A percentile compares a stretch with the other conserved stretches of the same genome.
Conservation (phyloP, 2,888 invertebrate genomes). For the Steinernema hermaphroditum region DNA sequence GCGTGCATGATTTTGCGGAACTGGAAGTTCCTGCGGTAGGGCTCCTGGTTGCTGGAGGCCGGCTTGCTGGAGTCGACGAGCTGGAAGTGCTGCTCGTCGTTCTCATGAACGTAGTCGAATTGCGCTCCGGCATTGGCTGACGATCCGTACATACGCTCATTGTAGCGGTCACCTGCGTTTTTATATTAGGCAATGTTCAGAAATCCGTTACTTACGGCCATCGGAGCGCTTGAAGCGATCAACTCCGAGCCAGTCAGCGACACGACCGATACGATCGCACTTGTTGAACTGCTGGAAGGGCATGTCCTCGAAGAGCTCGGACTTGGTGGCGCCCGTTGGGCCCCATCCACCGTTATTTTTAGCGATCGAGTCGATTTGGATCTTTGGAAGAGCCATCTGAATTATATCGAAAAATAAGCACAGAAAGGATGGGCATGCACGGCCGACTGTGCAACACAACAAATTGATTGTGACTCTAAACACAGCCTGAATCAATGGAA, state of each 20-base stretch:
- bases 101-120: conserved; percentile 97
- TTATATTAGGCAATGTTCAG: neutral
- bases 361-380: conserved; percentile 40
- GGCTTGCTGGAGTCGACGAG: conserved; percentile 71
- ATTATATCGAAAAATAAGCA: neutral
- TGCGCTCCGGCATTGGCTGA: conserved; percentile 76
- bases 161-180: conserved; percentile 53
- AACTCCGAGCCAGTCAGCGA: conserved; percentile 91
- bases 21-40: conserved; percentile 51
- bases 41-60: conserved; percentile 34
- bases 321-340: conserved; percentile 35
- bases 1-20: conserved; percentile 54
- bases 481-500: neutral
- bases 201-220: conserved; percentile 70
- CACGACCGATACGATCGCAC: conserved; percentile 95
- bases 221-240: conserved; percentile 82
- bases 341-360: conserved; percentile 49
- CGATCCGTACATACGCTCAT: conserved; percentile 64
- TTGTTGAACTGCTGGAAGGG: conserved; percentile 99
- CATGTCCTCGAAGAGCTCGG: conserved; percentile 77
- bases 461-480: too few relatives aligned
- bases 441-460: too few relatives aligned
- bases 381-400: conserved; percentile 43
- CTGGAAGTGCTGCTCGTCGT: conserved; percentile 97
- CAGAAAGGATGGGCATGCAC: too few relatives aligned